Base-by-base conservation (phyloP, 2,888 invertebrate genomes). In the Tipula helvola region DNA sequence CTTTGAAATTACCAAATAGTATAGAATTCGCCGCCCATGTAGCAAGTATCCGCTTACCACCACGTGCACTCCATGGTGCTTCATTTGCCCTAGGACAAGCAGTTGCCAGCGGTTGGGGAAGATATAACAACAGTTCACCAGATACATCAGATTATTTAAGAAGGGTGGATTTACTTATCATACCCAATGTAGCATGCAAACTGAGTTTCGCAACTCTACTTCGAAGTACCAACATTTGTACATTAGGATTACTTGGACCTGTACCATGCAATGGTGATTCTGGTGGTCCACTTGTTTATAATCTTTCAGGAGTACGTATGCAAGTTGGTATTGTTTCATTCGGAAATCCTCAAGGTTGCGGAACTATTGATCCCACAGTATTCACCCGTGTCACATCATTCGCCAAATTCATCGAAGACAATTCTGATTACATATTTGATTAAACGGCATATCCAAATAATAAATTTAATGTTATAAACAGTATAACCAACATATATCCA, bases 261-360 rank as follows among this genome's bases (percentile, higher is more conserved):
- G 88, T 87, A 86, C 89, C 90, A 57, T 91, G 91, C 88, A 89
- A 88, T 52, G 91, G 91, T 3, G 91, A 91, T 88, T 90, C 89
- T 85, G 90, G 90, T 36, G 90, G 90, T 84, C 90, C 91, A 12
- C 87, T 90, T 39, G 87, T 88, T 28, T 85, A 87, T 3, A 28
- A 86, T 7, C 47, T 52, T 28, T 28, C 2, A 28, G 28, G 36
- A 8, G 2, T 52, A 16, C 41, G 39, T 39, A 41, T 84, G 16
- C 44, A 86, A 86, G 47, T 86, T 36, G 86, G 86, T 36, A 36
- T 86, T 86, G 47, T 47, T 52, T 86, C 86, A 86, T 86, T 86
- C 44, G 86, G 86, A 47, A 28, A 28, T 44, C 18, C 52, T 18
- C 36, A 47, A 36, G 86, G 86, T 18, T 86, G 86, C 52, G 86